Conservation (phyloP, 2,888 invertebrate genomes). For the Monopis laevigella region DNA sequence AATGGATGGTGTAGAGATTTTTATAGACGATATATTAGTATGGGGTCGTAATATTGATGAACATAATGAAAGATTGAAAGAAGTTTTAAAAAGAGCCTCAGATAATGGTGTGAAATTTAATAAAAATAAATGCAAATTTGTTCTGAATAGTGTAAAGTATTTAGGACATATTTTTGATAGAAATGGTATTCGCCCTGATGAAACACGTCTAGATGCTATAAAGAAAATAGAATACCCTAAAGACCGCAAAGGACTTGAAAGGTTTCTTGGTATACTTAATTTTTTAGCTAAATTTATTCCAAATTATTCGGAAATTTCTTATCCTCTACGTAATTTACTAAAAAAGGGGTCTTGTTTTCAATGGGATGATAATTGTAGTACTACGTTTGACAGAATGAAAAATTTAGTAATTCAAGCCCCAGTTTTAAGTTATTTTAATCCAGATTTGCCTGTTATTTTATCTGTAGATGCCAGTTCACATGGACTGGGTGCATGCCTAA, state of each 20-base stretch:
- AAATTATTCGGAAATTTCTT: constrained; percentile 4
- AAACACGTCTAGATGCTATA: too few relatives aligned
- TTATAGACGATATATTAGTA: constrained; percentile 14
- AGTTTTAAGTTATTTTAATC: constrained; percentile 13
- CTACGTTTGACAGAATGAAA: constrained; percentile 11
- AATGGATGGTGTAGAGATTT: constrained; percentile 14
- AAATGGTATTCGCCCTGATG: too few relatives aligned
- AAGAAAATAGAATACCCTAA: too few relatives aligned
- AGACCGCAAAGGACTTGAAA: too few relatives aligned
- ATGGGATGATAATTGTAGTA: constrained; percentile 10
- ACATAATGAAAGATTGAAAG: constrained; percentile 15
- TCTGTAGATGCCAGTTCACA: constrained; percentile 15
- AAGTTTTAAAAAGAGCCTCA: too few relatives aligned
- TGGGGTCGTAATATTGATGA: constrained; percentile 12
- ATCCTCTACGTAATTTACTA: constrained; percentile 13
- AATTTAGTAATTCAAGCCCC: constrained; percentile 10
- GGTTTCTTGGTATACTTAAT: too few relatives aligned
- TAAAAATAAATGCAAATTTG: too few relatives aligned
- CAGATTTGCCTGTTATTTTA: constrained; percentile 12
- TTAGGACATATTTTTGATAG: too few relatives aligned
- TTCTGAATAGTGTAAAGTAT: too few relatives aligned
- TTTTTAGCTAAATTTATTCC: constrained; percentile 15
- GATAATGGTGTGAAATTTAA: too few relatives aligned
- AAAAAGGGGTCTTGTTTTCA: constrained; percentile 12
- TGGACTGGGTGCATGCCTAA: constrained; percentile 15